Conservation (phyloP, 2,888 invertebrate genomes). For the Prosopocoilus inquinatus region DNA sequence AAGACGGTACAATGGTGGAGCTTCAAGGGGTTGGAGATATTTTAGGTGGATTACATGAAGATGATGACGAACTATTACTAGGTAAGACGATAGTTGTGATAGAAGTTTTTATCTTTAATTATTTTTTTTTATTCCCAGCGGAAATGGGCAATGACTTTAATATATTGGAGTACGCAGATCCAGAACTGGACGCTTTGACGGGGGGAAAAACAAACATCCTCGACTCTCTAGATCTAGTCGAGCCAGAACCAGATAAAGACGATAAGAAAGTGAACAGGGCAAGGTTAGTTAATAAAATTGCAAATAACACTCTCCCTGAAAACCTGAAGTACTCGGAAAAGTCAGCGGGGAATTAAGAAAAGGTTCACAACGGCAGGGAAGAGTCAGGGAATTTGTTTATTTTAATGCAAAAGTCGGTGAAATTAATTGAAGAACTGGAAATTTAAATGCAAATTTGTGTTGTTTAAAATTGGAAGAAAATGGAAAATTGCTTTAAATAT, state of each 20-base stretch:
- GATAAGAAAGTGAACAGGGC: constrained; percentile 53
- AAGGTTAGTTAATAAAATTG: too few relatives aligned
- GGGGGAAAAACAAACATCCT: constrained; percentile 83
- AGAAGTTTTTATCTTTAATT: too few relatives aligned
- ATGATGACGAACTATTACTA: constrained; percentile 76
- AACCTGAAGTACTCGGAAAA: too few relatives aligned
- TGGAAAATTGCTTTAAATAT: too few relatives aligned
- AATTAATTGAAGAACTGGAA: too few relatives aligned
- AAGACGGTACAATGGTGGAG: constrained; percentile 60
- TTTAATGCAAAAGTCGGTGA: too few relatives aligned
- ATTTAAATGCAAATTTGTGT: too few relatives aligned
- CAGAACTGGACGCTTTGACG: constrained; percentile 79
- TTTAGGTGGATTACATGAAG: constrained; percentile 78
- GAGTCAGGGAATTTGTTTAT: too few relatives aligned
- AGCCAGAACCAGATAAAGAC: constrained; percentile 69
- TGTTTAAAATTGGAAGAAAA: too few relatives aligned
- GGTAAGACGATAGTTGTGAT: constrained; percentile 42
- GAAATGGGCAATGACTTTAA: constrained; percentile 94
- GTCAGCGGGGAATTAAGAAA: too few relatives aligned
- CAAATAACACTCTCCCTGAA: too few relatives aligned
- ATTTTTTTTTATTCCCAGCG: constrained; percentile 53
- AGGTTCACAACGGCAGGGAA: too few relatives aligned
- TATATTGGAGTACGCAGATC: constrained; percentile 93
- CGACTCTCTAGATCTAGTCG: constrained; percentile 80
- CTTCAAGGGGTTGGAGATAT: constrained; percentile 74